phyloP scores from a whole-genome alignment of 2,797 vertebrate species.

The Sebastes flavidus region DNA sequence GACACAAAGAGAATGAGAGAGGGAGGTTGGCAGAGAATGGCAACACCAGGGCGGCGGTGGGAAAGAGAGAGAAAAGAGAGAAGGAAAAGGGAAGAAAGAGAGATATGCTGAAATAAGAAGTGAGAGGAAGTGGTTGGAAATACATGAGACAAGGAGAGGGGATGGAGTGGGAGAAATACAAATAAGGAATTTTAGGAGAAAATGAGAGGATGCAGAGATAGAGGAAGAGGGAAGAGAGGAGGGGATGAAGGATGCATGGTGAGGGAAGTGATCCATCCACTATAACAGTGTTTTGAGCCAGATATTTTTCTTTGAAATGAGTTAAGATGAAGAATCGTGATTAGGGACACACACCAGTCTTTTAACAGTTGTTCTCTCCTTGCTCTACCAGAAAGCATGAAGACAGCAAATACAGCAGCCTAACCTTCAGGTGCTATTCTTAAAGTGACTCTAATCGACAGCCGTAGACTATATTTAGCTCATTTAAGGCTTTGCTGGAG shows the following conservation, averaged over 20 bases:
- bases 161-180: neutral
- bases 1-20: slow-evolving; percentile 18
- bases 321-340: slow-evolving; percentile 7
- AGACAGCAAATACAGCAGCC: neutral
- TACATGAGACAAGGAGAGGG: neutral
- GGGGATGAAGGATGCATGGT: neutral
- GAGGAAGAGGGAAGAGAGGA: neutral
- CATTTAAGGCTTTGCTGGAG: slow-evolving; percentile 13
- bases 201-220: neutral
- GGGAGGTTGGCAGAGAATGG: slow-evolving; percentile 3
- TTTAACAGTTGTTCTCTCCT: slow-evolving; percentile 3
- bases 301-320: slow-evolving; percentile 31
- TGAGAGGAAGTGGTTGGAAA: neutral
- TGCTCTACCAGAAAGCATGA: slow-evolving; percentile 1
- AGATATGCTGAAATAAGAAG: neutral
- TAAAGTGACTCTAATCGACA: slow-evolving; percentile 24
- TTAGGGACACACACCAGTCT: slow-evolving; percentile 9
- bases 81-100: neutral
- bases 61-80: neutral
- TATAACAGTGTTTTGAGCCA: slow-evolving; percentile 2
- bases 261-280: slow-evolving; percentile 8
- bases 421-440: slow-evolving; percentile 34
- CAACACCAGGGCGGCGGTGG: neutral
- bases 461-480: slow-evolving; percentile 24
- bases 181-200: neutral